Base-by-base conservation (phyloP, 2,797 vertebrate genomes). In the Argyrosomus regius region DNA sequence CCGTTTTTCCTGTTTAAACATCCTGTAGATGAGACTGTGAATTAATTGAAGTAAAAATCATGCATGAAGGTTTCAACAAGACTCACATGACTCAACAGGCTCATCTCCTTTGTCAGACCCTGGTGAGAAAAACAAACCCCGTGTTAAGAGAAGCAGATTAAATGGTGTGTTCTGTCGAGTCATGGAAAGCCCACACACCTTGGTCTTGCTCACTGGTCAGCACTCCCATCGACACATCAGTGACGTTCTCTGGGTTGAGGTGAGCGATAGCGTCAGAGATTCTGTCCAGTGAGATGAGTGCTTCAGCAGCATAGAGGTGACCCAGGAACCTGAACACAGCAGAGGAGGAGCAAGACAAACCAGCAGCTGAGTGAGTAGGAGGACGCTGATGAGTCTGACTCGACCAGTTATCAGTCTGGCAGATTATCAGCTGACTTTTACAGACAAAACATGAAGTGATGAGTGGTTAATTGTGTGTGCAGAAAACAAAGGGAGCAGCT, bases 221-320 rank as follows among this genome's bases (percentile, higher is more conserved):
- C 74, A 98, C 94, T 54, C 97, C 98, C 35, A 99, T 93, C 39
- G 97, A 99, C 77, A 99, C 98, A 20, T 99, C 98, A 7, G 95
- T 98, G 89, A 99, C 96, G 1, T 99, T 99, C 90, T 99, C 98
- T 0, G 98, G 98, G 91, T 98, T 99, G 89, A 99, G 96, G 92
- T 99, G 98, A 80, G 96, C 92, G 80, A 99, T 99, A 28, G 98
- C 98, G 70, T 99, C 98, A 12, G 98, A 99, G 94, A 99, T 99
- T 92, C 97, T 96, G 95, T 99, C 98, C 89, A 99, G 90, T 82
- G 98, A 99, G 93, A 99, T 99, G 86, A 99, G 98, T 62, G 98
- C 97, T 94, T 99, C 98, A 76, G 98, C 98, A 24, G 98, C 98
- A 35, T 99, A 99, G 63, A 99, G 95, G 93, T 99, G 98, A 76